Evolutionary conservation across 2,888 invertebrate genomes (phyloP), one percentile per base, ranked within the genome.

Genomic region (Temnothorax ravouxi): DNA sequence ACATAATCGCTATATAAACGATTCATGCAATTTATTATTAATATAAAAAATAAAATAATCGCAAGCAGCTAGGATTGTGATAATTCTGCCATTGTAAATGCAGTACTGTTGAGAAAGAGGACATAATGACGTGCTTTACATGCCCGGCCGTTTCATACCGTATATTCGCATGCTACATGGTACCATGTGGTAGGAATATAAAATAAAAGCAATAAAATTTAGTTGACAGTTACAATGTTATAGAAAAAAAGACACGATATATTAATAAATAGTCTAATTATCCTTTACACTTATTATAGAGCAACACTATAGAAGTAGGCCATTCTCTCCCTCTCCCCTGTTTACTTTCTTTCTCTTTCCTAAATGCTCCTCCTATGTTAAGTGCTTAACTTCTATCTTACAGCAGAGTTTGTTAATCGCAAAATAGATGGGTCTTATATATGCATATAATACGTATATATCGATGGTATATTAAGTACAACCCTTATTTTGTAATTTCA

Each of bases 301-400:
- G 88, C 85, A 86, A 86, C 72, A 86, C 47, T 86, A 86, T 86
- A 67, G 67, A 82, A 88, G 69, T 87, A 90, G 86, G 85, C 84
- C 84, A 84, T 83, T 86, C 72, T 54, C n/a, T 54, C 44, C n/a
- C 3, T 47, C 34, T 18, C 4, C 47, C n/a, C 44, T 11, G 18
- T n/a, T 34, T 25, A 52, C 3, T 15, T 54, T 52, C 18, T 76
- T 18, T 52, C 13, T 66, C 18, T 44, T 18, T 21, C 8, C 25
- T 71, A 86, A 87, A 87, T 91, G 83, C 87, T 91, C 41, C 9
- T 56, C 83, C 71, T 66, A 86, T 90, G 90, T 92, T 90, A 92
- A 91, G 89, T 92, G 90, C 92, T 93, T 93, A 93, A 91, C 83
- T 91, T 92, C 91, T 93, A 94, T 92, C 88, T 90, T 93, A 93